Evolutionary conservation across 2,888 invertebrate species (phyloP).

Genomic region (Sceliomorpha sp.): DNA sequence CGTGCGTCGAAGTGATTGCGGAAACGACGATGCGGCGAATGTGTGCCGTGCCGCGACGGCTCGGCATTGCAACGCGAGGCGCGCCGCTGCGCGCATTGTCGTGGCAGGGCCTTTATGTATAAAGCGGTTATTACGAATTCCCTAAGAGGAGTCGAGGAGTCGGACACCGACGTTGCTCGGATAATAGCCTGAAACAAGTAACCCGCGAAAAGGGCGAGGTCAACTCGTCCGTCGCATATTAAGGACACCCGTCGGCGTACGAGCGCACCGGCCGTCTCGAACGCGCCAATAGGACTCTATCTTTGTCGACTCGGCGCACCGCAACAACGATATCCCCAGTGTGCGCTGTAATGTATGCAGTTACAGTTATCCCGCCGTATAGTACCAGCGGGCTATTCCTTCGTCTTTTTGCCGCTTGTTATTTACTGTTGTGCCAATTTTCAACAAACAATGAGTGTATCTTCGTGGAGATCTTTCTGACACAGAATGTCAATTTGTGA

Average conservation of each 20-base stretch:
- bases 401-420: slow-evolving; percentile 22
- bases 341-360: slow-evolving; percentile 36
- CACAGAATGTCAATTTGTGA: too few relatives aligned
- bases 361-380: slow-evolving; percentile 38
- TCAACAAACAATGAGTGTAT: slow-evolving; percentile 13
- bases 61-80: slow-evolving; percentile 37
- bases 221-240: slow-evolving; percentile 72
- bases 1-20: slow-evolving; percentile 48
- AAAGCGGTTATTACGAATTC: slow-evolving; percentile 74
- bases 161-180: slow-evolving; percentile 64
- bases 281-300: slow-evolving; percentile 48
- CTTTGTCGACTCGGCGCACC: slow-evolving; percentile 23
- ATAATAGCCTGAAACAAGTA: slow-evolving; percentile 71
- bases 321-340: slow-evolving; percentile 42
- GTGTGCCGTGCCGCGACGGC: slow-evolving; percentile 40
- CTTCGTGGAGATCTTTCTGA: not conserved
- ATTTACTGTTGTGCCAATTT: slow-evolving; percentile 34
- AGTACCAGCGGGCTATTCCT: slow-evolving; percentile 37
- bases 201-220: slow-evolving; percentile 71
- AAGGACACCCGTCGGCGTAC: slow-evolving; percentile 60
- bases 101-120: slow-evolving; percentile 45
- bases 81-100: slow-evolving; percentile 47
- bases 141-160: slow-evolving; percentile 66
- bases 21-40: slow-evolving; percentile 43
- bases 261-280: slow-evolving; percentile 33